phyloP scores from a whole-genome alignment of 2,797 vertebrate genomes.

The Chloroceryle amazona region DNA sequence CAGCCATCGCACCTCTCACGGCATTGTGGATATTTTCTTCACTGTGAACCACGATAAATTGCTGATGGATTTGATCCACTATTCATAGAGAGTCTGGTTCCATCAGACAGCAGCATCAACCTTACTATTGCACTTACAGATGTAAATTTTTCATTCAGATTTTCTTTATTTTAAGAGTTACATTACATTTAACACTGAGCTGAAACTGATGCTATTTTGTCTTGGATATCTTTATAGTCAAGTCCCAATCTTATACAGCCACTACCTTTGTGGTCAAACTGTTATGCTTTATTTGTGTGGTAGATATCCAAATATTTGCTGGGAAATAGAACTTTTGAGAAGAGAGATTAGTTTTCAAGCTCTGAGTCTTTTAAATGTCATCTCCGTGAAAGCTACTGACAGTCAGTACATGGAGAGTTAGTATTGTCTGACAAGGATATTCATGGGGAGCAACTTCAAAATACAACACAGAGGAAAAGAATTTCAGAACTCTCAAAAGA shows the following conservation, averaged over 20 bases:
- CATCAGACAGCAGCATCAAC: not conserved
- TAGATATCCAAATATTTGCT: slow-evolving; percentile 59
- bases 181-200: not conserved
- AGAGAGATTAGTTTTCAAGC: slow-evolving; percentile 64
- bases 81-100: not conserved
- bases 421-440: slow-evolving; percentile 69
- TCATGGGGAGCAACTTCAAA: slow-evolving; percentile 67
- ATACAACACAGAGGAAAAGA: slow-evolving; percentile 39
- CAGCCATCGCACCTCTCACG: not conserved
- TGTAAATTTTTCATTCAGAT: not conserved
- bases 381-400: slow-evolving; percentile 53
- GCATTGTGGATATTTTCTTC: not conserved
- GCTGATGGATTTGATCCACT: not conserved
- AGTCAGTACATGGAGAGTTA: slow-evolving; percentile 66
- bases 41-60: not conserved
- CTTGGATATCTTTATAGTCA: not conserved
- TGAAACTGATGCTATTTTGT: not conserved
- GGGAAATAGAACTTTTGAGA: slow-evolving; percentile 53
- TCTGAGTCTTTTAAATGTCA: slow-evolving; percentile 65
- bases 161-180: not conserved
- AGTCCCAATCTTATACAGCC: not conserved
- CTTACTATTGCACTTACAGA: not conserved
- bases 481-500: slow-evolving; percentile 42
- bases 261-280: not conserved
- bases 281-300: slow-evolving; percentile 26